Evolutionary conservation across 2,113 vertebrate species (phyloP).

Genomic region (Pleuronectes platessa): DNA sequence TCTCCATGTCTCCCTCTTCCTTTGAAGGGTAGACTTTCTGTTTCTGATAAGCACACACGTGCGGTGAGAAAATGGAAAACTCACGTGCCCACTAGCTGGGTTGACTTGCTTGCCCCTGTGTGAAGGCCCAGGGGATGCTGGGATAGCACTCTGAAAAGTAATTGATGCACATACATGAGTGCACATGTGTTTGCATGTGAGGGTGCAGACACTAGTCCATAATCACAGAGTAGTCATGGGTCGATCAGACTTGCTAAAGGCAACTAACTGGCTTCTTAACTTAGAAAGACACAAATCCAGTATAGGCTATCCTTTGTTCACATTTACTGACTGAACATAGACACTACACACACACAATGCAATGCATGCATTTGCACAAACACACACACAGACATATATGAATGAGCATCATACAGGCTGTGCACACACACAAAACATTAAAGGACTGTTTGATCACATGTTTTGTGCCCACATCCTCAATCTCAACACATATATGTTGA

Average conservation of each 20-base stretch:
- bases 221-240: conserved; percentile 21
- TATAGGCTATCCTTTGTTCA: rapidly evolving
- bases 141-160: conserved; percentile 59
- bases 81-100: conserved; percentile 48
- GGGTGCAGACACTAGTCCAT: not conserved
- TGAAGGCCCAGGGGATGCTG: conserved; percentile 49
- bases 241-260: conserved; percentile 45
- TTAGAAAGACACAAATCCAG: not conserved
- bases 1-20: no score
- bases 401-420: not conserved
- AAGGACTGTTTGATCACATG: conserved; percentile 7
- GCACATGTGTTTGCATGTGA: conserved; percentile 9
- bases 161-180: conserved; percentile 26
- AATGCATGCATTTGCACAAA: not conserved
- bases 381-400: not conserved
- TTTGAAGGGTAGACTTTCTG: no score
- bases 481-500: conserved; percentile 10
- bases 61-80: conserved; percentile 5
- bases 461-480: conserved; percentile 1
- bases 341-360: conserved; percentile 10
- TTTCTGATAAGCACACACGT: no score
- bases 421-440: not conserved
- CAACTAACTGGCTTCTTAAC: not conserved
- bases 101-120: conserved; percentile 13
- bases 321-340: not conserved